A percentile compares a stretch with the other conserved stretches of the same genome.
phyloP scores from a whole-genome alignment of 2,113 vertebrate genomes.

The Etheostoma cragini region DNA sequence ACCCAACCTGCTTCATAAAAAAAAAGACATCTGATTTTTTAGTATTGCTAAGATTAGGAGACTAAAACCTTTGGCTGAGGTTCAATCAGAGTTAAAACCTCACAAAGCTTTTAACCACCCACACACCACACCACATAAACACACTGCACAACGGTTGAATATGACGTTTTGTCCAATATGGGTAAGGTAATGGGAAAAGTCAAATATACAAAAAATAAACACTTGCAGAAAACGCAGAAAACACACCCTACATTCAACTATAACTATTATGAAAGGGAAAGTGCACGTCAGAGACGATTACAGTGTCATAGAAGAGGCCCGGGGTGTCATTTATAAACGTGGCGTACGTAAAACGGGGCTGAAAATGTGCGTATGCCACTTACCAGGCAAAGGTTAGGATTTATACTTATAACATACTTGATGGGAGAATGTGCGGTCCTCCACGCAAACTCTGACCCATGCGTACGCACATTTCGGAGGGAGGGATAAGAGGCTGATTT shows the following conservation, averaged over 20 bases:
- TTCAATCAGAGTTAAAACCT: not conserved
- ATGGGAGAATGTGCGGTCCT: too few species aligned
- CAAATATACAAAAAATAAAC: not conserved
- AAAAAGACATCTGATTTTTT: too few species aligned
- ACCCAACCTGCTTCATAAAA: too few species aligned
- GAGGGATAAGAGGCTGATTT: too few species aligned
- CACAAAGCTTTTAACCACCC: not conserved
- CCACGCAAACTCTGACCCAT: too few species aligned
- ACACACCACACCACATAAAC: not conserved
- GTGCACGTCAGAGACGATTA: not conserved
- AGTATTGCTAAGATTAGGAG: not conserved
- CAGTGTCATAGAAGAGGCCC: not conserved
- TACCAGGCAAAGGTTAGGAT: too few species aligned
- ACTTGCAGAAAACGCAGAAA: not conserved
- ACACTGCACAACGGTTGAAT: not conserved
- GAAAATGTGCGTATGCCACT: too few species aligned
- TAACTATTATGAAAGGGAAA: not conserved
- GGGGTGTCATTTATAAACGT: too few species aligned
- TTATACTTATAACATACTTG: too few species aligned
- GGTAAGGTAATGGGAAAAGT: not conserved
- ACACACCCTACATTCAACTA: not conserved
- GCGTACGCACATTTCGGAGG: too few species aligned
- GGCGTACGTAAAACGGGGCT: too few species aligned
- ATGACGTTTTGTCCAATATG: not conserved
- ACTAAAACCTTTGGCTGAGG: not conserved